These are phyloP conservation scores for Ectemnius continuus DNA, from an alignment of 2,888 invertebrate species.

Conservation along the genomic window DNA sequence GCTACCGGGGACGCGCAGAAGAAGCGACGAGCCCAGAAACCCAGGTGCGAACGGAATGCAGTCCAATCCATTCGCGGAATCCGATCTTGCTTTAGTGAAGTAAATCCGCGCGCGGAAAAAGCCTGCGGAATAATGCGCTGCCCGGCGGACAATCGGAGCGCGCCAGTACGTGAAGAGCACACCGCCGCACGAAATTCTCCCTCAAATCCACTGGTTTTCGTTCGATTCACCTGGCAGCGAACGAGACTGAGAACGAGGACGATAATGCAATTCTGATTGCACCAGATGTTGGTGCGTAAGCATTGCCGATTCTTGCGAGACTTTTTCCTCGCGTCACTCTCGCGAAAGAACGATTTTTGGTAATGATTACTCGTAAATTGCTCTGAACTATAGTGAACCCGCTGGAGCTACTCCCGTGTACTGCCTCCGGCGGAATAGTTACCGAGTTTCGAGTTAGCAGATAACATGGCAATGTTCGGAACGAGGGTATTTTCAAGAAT, in stretches of 20 bases:
- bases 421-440: no score
- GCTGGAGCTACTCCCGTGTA: no score
- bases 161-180: slow-evolving; percentile 39
- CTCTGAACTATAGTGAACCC: no score
- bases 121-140: slow-evolving; percentile 69
- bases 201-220: slow-evolving; percentile 53
- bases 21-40: slow-evolving; percentile 64
- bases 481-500: no score
- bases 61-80: slow-evolving; percentile 77
- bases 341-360: slow-evolving; percentile 29
- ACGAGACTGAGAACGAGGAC: slow-evolving; percentile 16
- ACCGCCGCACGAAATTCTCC: slow-evolving; percentile 60
- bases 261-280: slow-evolving; percentile 54
- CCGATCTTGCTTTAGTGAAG: slow-evolving; percentile 72
- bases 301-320: slow-evolving; percentile 27
- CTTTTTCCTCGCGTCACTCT: slow-evolving; percentile 23
- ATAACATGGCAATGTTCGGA: no score
- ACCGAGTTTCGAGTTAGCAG: no score
- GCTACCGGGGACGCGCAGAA: slow-evolving; percentile 46
- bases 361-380: slow-evolving; percentile 29
- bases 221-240: slow-evolving; percentile 30
- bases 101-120: slow-evolving; percentile 69
- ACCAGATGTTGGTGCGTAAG: slow-evolving; percentile 28
- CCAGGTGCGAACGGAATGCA: slow-evolving; percentile 77
- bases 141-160: slow-evolving; percentile 51